Percentiles rank a stretch among this genome's conserved stretches.
These are phyloP conservation scores for Eleginops maclovinus DNA, from an alignment of 2,113 vertebrate genomes.

Conservation along the genomic window DNA sequence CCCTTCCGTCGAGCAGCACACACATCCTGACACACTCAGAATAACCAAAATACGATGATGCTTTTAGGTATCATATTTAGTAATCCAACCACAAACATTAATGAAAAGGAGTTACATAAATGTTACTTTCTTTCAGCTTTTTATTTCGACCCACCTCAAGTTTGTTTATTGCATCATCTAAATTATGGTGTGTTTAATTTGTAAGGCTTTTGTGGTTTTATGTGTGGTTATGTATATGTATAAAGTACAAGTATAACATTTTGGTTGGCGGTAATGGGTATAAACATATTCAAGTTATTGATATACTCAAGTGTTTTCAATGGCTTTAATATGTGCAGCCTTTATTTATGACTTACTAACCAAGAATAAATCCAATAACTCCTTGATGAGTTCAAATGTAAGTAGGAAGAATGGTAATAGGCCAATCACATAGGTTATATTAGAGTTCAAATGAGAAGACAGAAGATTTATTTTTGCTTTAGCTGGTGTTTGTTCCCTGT, in stretches of 20 bases:
- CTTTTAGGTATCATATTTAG: conserved; percentile 9
- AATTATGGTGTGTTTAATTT: too few species aligned
- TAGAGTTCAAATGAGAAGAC: neutral
- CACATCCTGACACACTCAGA: neutral
- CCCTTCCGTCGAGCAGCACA: neutral
- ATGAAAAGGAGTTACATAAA: too few species aligned
- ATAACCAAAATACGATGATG: neutral
- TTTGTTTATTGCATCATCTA: neutral
- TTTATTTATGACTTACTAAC: neutral
- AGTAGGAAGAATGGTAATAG: neutral
- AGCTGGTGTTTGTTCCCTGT: neutral
- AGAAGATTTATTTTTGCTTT: neutral
- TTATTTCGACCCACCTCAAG: neutral
- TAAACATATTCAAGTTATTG: too few species aligned
- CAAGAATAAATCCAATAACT: too few species aligned
- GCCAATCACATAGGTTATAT: neutral
- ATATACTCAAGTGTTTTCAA: too few species aligned
- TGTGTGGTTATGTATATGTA: neutral
- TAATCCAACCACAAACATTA: neutral
- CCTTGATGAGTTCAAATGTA: neutral
- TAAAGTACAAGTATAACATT: neutral
- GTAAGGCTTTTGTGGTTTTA: too few species aligned
- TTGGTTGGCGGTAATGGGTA: too few species aligned
- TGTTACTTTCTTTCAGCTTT: neutral
- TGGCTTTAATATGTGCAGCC: too few species aligned